These are phyloP conservation scores for Cirrhinus molitorella DNA, from an alignment of 2,797 vertebrate species.

Conservation along the genomic window DNA sequence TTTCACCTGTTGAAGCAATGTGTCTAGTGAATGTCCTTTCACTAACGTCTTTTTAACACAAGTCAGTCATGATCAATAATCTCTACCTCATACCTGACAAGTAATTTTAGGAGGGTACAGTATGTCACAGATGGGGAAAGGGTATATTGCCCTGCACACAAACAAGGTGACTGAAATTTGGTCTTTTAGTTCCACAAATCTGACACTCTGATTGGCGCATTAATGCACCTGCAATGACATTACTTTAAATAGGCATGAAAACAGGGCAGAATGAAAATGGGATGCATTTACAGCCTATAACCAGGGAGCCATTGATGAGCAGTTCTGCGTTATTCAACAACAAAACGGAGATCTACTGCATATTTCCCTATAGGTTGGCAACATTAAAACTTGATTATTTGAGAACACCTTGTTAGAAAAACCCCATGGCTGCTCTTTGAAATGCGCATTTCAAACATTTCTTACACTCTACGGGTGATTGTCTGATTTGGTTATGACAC, in stretches of 20 bases:
- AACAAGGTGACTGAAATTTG: not conserved
- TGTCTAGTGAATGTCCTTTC: not conserved
- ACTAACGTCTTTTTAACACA: not conserved
- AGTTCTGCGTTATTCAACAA: conserved; percentile 76
- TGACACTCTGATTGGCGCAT: conserved; percentile 43
- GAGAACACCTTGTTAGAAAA: conserved; percentile 83
- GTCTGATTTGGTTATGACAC: conserved; percentile 46
- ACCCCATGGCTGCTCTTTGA: conserved; percentile 77
- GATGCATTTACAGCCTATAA: conserved; percentile 81
- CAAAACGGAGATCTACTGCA: conserved; percentile 78
- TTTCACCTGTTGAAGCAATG: not conserved
- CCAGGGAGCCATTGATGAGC: conserved; percentile 81
- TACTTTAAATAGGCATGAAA: conserved; percentile 76
- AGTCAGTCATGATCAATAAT: not conserved
- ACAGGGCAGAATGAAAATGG: conserved; percentile 79
- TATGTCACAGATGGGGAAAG: not conserved
- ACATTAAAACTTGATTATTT: conserved; percentile 82
- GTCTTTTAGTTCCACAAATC: conserved; percentile 44
- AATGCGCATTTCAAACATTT: conserved; percentile 43
- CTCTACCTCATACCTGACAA: not conserved
- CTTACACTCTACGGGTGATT: conserved; percentile 46
- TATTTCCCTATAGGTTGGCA: conserved; percentile 78
- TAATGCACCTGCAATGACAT: conserved; percentile 53
- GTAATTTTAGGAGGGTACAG: not conserved
- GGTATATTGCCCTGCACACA: not conserved